Evolutionary conservation across 2,113 vertebrate genomes (phyloP).

Genomic region (Emydura subglobosa): DNA sequence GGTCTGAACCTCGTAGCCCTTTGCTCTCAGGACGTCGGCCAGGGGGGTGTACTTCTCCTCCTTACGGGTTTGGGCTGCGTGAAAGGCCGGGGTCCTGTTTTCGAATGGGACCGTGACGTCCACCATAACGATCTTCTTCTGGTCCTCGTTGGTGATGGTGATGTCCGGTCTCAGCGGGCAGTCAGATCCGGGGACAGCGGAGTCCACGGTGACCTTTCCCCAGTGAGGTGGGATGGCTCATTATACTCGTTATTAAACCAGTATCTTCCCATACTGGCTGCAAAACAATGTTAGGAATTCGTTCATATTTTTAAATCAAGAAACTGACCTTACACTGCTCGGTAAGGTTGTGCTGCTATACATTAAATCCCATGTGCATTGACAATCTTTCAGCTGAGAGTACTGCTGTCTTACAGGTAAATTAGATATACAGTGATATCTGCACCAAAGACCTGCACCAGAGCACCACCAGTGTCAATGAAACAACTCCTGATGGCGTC

Average conservation of each 20-base stretch:
- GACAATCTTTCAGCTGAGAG: not conserved
- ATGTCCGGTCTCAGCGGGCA: too few species aligned
- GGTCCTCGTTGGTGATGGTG: too few species aligned
- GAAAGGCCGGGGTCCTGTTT: too few species aligned
- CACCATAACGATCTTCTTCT: too few species aligned
- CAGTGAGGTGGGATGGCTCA: too few species aligned
- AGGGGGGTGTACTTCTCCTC: too few species aligned
- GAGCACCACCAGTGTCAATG: not conserved
- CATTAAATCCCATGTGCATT: not conserved
- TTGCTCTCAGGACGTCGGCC: too few species aligned
- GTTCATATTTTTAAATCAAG: not conserved
- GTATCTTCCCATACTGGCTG: not conserved
- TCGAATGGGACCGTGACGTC: too few species aligned
- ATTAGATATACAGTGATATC: not conserved
- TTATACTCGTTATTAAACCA: fast-evolving
- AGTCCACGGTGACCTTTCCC: too few species aligned
- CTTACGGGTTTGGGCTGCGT: too few species aligned
- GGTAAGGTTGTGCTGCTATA: not conserved
- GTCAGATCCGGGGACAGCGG: too few species aligned
- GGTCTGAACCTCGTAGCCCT: too few species aligned
- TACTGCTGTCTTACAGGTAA: not conserved
- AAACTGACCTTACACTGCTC: not conserved
- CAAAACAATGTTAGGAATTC: not conserved
- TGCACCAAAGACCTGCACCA: not conserved
- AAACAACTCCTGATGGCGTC: not conserved